Percentiles rank a stretch among this genome's conserved stretches.
phyloP scores from a whole-genome alignment of 1,140 invertebrate genomes.

The Panulirus ornatus region DNA sequence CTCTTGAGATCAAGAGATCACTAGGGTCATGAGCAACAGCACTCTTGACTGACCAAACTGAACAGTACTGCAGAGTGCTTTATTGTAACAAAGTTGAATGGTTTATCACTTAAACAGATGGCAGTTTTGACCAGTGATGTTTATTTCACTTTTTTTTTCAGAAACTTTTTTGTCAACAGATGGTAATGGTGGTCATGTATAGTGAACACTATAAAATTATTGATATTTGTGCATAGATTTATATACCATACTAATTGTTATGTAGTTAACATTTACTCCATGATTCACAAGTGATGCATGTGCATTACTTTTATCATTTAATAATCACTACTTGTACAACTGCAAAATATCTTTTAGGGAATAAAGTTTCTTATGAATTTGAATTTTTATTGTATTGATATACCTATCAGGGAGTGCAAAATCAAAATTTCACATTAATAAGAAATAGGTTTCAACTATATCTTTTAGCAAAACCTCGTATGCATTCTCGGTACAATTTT shows the following conservation, averaged over 20 bases:
- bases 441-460: too few relatives aligned
- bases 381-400: too few relatives aligned
- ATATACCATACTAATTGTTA: conserved; percentile 37
- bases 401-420: too few relatives aligned
- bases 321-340: conserved; percentile 41
- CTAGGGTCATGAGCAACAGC: not conserved
- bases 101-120: not conserved
- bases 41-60: too few relatives aligned
- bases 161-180: not conserved
- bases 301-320: not conserved
- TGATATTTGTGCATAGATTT: conserved; percentile 34
- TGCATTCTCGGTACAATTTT: too few relatives aligned
- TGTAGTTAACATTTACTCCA: conserved; percentile 19
- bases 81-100: not conserved
- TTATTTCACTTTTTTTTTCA: not conserved
- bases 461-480: too few relatives aligned
- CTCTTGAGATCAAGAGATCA: not conserved
- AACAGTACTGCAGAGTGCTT: too few relatives aligned
- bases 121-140: not conserved
- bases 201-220: conserved; percentile 14
- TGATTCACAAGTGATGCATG: conserved; percentile 23
- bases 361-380: conserved; percentile 34
- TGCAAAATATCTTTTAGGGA: conserved; percentile 48
- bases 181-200: conserved; percentile 9
- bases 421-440: too few relatives aligned